phyloP scores from a whole-genome alignment of 2,888 invertebrate genomes.

The Eucriotettix oculatus region DNA sequence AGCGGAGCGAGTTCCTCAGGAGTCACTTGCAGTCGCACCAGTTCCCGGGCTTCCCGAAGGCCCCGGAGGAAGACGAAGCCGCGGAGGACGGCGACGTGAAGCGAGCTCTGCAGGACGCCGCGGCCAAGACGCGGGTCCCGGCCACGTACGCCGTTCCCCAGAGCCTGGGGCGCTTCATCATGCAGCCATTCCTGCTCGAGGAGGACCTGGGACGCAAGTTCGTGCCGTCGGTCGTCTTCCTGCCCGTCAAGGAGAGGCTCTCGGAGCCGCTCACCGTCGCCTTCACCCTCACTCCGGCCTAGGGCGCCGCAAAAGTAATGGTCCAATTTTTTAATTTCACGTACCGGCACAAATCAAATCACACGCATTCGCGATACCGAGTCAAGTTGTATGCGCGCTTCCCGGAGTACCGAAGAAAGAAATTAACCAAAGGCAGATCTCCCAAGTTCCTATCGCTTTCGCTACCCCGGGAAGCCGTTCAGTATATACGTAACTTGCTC shows the following conservation, averaged over 20 bases:
- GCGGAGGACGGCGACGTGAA: slow-evolving; percentile 20
- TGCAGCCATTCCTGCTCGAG: slow-evolving; percentile 84
- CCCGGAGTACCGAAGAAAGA: slow-evolving; percentile 12
- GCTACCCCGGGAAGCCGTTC: slow-evolving; percentile 11
- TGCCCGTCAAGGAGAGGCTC: slow-evolving; percentile 80
- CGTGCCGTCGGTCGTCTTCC: slow-evolving; percentile 81
- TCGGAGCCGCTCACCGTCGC: slow-evolving; percentile 76
- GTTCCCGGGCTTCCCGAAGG: slow-evolving; percentile 20
- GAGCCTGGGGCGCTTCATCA: slow-evolving; percentile 40
- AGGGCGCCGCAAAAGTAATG: slow-evolving; percentile 37
- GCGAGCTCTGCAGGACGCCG: slow-evolving; percentile 32
- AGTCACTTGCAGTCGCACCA: slow-evolving; percentile 46
- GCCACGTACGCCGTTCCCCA: slow-evolving; percentile 50
- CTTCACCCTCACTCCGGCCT: slow-evolving; percentile 87
- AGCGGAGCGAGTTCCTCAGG: slow-evolving; percentile 38
- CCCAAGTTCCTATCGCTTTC: slow-evolving; percentile 15
- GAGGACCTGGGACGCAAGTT: slow-evolving; percentile 47
- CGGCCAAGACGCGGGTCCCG: slow-evolving; percentile 36
- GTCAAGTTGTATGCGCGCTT: slow-evolving; percentile 11
- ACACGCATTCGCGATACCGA: slow-evolving; percentile 11
- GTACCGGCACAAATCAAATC: slow-evolving; percentile 10
- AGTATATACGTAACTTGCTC: slow-evolving; percentile 10
- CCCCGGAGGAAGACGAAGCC: slow-evolving; percentile 8
- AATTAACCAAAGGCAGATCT: slow-evolving; percentile 11
- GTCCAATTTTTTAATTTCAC: slow-evolving; percentile 9